Evolutionary conservation across 2,888 invertebrate species (phyloP).

Genomic region (Xestia c-nigrum): DNA sequence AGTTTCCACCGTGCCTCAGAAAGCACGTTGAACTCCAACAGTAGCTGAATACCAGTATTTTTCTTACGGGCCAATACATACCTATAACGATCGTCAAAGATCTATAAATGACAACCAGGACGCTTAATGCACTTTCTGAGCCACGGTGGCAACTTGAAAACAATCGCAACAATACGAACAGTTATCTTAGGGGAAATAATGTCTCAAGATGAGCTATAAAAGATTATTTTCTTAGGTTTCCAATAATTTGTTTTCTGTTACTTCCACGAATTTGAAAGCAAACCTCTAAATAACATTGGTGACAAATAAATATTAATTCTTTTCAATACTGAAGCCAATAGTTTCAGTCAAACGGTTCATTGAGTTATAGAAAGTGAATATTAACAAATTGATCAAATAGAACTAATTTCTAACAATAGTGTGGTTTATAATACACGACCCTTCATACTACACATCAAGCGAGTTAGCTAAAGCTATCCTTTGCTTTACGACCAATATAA

Average conservation of each 20-base stretch:
- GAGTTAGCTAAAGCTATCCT: slow-evolving; percentile 2
- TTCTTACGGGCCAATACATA: no score
- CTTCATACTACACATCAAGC: slow-evolving; percentile 9
- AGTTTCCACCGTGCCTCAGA: no score
- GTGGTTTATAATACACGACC: slow-evolving; percentile 2
- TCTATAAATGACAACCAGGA: no score
- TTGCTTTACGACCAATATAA: slow-evolving; percentile 33
- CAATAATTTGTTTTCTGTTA: background rate
- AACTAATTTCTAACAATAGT: background rate
- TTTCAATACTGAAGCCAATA: background rate
- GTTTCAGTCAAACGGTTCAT: background rate
- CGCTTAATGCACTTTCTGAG: no score
- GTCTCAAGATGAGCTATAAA: no score
- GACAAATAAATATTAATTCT: background rate
- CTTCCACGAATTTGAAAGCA: background rate
- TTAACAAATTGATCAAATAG: background rate
- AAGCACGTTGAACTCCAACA: no score
- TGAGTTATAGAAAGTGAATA: background rate
- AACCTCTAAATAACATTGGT: background rate
- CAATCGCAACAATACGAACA: background rate
- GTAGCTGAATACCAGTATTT: no score
- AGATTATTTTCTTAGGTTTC: background rate
- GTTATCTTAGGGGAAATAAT: no score
- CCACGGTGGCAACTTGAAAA: no score
- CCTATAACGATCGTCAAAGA: no score